A percentile compares a stretch with the other conserved stretches of the same genome.
Evolutionary conservation across 2,888 invertebrate species (phyloP).

Genomic region (Apantesis nais): DNA sequence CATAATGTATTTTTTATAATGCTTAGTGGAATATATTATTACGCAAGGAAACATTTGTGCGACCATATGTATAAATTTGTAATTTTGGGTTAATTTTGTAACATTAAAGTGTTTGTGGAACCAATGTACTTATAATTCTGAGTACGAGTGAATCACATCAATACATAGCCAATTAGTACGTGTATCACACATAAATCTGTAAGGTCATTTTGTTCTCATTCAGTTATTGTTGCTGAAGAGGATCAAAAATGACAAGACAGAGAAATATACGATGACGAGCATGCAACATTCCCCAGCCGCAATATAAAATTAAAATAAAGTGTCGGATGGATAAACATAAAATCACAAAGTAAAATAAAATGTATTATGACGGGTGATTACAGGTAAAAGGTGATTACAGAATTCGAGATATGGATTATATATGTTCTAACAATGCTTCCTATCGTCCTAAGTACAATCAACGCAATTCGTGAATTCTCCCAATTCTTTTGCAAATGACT

Average conservation of each 20-base stretch:
- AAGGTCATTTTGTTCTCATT: constrained; percentile 49
- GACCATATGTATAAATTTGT: constrained; percentile 27
- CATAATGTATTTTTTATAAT: constrained; percentile 20
- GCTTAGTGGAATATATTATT: constrained; percentile 26
- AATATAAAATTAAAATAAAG: constrained; percentile 74
- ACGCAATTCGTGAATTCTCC: constrained; percentile 33
- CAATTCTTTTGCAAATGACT: constrained; percentile 33
- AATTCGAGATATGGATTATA: constrained; percentile 45
- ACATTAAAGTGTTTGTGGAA: constrained; percentile 42
- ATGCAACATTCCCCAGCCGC: constrained; percentile 86
- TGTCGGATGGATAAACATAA: constrained; percentile 81
- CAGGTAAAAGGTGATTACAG: constrained; percentile 70
- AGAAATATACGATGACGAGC: constrained; percentile 57
- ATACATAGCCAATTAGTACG: constrained; percentile 60
- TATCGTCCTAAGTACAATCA: constrained; percentile 47
- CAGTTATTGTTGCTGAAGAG: constrained; percentile 16
- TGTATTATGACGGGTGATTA: constrained; percentile 74
- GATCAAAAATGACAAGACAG: constrained; percentile 61
- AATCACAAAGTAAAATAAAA: constrained; percentile 60
- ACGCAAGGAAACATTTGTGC: constrained; percentile 36
- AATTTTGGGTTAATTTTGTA: constrained; percentile 35
- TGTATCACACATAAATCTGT: constrained; percentile 48
- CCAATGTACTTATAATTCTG: constrained; percentile 55
- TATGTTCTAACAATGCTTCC: constrained; percentile 50
- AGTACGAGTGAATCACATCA: constrained; percentile 46